A percentile compares a stretch with the other conserved stretches of the same genome.
Evolutionary conservation across 2,113 vertebrate genomes (phyloP).

Genomic region (Myrmecobius fasciatus): DNA sequence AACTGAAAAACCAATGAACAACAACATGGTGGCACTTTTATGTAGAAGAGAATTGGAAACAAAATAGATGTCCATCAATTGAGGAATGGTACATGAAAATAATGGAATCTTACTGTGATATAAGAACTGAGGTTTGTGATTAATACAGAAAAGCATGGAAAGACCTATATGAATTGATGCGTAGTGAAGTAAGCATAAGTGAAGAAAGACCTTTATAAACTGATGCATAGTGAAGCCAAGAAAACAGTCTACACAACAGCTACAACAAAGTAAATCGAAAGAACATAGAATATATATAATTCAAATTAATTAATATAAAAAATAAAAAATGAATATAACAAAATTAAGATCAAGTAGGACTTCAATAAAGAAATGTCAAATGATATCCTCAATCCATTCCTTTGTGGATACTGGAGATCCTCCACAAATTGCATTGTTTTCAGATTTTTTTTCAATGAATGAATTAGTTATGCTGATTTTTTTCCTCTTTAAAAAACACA

Average conservation of each 20-base stretch:
- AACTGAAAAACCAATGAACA: too few species aligned
- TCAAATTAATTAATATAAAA: too few species aligned
- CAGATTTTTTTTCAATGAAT: not conserved
- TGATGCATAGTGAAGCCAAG: not conserved
- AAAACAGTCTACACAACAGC: not conserved
- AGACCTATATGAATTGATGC: not conserved
- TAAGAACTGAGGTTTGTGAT: not conserved
- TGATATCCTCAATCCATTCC: not conserved
- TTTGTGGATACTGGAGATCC: not conserved
- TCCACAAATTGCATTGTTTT: not conserved
- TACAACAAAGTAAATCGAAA: not conserved
- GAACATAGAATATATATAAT: not conserved
- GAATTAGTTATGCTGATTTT: not conserved
- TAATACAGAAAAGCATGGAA: not conserved
- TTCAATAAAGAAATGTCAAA: not conserved
- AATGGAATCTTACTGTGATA: not conserved
- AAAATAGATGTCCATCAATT: not conserved
- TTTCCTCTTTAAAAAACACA: not conserved
- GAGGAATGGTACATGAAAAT: not conserved
- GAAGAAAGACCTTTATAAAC: not conserved
- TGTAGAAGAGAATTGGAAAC: not conserved
- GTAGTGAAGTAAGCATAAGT: not conserved
- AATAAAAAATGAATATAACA: not conserved
- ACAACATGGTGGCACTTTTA: not conserved
- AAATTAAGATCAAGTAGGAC: not conserved